Evolutionary conservation across 2,888 invertebrate species (phyloP).

Genomic region (Sphaerophoria taeniata): DNA sequence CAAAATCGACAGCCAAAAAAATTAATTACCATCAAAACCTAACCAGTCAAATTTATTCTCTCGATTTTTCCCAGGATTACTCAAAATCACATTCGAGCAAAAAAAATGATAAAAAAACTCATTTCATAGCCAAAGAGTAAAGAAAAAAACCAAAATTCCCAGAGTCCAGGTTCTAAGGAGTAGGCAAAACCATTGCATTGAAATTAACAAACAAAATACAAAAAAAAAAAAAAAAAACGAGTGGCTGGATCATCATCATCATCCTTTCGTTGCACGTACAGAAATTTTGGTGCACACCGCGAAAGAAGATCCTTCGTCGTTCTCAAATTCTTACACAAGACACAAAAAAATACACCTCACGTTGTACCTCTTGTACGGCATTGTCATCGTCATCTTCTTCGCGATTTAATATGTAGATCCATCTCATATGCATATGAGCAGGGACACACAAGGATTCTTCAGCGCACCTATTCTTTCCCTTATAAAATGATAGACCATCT

Average conservation of each 20-base stretch:
- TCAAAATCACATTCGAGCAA: conserved; percentile 36
- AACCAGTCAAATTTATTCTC: background rate
- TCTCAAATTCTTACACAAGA: conserved; percentile 20
- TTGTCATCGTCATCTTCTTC: conserved; percentile 51
- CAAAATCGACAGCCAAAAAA: conserved; percentile 37
- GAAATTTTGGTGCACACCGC: conserved; percentile 72
- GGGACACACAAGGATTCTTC: conserved; percentile 40
- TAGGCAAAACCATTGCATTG: conserved; percentile 45
- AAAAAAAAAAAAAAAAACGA: conserved; percentile 17
- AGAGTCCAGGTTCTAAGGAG: conserved; percentile 60
- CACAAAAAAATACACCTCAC: conserved; percentile 63
- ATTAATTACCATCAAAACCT: conserved; percentile 50
- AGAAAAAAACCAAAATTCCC: conserved; percentile 71
- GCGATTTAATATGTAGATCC: conserved; percentile 74
- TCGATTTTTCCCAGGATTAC: conserved; percentile 66
- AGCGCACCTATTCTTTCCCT: conserved; percentile 63
- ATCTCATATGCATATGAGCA: conserved; percentile 70
- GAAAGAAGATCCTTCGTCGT: conserved; percentile 70
- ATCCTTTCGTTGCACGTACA: conserved; percentile 70
- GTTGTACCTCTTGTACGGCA: conserved; percentile 19
- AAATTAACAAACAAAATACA: conserved; percentile 1
- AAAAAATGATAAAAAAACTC: conserved; percentile 53
- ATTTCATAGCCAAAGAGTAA: conserved; percentile 66
- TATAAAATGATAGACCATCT: conserved; percentile 54
- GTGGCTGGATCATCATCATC: conserved; percentile 59